These are phyloP conservation scores for Heterotilapia buettikoferi DNA, from an alignment of 2,113 vertebrate species.

Conservation along the genomic window DNA sequence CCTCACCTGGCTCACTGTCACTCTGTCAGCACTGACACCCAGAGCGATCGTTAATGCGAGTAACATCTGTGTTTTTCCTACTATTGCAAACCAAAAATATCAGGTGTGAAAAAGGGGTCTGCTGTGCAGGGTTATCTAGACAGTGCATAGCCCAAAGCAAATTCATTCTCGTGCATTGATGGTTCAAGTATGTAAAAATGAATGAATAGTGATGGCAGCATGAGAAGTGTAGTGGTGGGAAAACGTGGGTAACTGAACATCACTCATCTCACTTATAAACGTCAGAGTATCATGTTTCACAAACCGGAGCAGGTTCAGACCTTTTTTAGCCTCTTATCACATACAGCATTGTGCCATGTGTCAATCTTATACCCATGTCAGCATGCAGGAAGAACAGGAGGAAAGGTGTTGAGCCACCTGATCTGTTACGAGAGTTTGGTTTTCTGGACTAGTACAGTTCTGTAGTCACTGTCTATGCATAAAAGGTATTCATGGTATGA, in stretches of 20 bases:
- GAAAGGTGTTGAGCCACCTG: constrained; percentile 5
- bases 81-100: not conserved
- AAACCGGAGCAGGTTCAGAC: not conserved
- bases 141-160: not conserved
- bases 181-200: not conserved
- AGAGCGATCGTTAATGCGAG: not conserved
- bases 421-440: not conserved
- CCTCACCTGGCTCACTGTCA: not conserved
- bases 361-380: not conserved
- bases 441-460: not conserved
- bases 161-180: rapidly evolving
- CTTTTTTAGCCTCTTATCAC: not conserved
- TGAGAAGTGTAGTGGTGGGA: not conserved
- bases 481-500: constrained; percentile 38
- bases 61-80: not conserved
- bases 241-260: not conserved
- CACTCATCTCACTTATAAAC: not conserved
- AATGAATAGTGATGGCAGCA: not conserved
- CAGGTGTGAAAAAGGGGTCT: not conserved
- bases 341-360: rapidly evolving
- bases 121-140: not conserved
- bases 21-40: not conserved
- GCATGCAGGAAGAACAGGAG: not conserved
- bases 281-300: not conserved
- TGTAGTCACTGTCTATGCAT: constrained; percentile 19